Conservation (phyloP, 2,113 vertebrate genomes). For the Cygnus atratus region DNA sequence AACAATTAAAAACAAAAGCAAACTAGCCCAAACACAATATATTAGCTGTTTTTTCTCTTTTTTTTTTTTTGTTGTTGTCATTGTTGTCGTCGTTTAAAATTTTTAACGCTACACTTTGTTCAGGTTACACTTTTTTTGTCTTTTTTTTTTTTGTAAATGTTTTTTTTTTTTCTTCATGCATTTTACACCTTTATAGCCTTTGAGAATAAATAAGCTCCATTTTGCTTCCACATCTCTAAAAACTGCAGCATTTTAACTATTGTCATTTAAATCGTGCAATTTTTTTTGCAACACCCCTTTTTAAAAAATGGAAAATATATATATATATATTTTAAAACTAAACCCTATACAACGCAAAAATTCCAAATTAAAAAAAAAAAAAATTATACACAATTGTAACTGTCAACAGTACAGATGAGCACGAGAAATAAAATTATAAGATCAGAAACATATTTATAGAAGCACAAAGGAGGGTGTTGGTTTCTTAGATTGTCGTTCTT, state of each 20-base stretch:
- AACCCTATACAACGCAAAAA: constrained; percentile 83
- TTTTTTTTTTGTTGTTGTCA: background rate
- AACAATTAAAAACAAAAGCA: constrained; percentile 84
- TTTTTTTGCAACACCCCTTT: constrained; percentile 83
- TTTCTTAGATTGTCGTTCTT: constrained; percentile 74
- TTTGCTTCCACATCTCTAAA: constrained; percentile 86
- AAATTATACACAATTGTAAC: constrained; percentile 87
- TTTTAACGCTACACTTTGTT: constrained; percentile 83
- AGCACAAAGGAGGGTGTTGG: constrained; percentile 75
- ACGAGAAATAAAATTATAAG: constrained; percentile 85
- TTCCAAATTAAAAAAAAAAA: constrained; percentile 76
- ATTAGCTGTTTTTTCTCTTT: constrained; percentile 87
- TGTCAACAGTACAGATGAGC: constrained; percentile 91
- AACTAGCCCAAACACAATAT: constrained; percentile 94
- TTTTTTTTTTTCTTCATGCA: constrained; percentile 83
- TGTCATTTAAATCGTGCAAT: constrained; percentile 82
- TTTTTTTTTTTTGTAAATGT: constrained; percentile 74
- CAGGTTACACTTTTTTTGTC: constrained; percentile 79
- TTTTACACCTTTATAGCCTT: constrained; percentile 82
- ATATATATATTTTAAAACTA: constrained; percentile 84
- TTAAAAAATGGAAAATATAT: constrained; percentile 78
- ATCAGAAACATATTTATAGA: constrained; percentile 84
- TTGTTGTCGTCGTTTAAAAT: constrained; percentile 72
- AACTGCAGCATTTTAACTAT: constrained; percentile 93
- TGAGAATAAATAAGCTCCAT: constrained; percentile 87